Percentiles rank a stretch among this genome's conserved stretches.
Evolutionary conservation across 2,113 vertebrate species (phyloP).

Genomic region (Neoarius graeffei): DNA sequence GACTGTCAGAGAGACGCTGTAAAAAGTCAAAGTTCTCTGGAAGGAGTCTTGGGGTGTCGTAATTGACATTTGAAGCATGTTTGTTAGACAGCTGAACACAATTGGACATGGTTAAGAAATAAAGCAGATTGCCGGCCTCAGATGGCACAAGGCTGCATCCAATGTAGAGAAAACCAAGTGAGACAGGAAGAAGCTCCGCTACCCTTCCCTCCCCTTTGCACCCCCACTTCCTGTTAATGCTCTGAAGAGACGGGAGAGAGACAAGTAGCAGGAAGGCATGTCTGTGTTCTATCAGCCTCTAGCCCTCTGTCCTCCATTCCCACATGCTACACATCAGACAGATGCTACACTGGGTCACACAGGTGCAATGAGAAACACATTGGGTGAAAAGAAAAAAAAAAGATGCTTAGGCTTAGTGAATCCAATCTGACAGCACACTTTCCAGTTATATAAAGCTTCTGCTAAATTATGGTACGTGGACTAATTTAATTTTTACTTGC

Average conservation of each 20-base stretch:
- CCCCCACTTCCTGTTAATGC: conserved; percentile 32
- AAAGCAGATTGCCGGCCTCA: conserved; percentile 67
- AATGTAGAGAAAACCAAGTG: conserved; percentile 60
- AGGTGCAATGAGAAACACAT: conserved; percentile 66
- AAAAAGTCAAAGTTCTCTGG: conserved; percentile 21
- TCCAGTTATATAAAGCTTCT: conserved; percentile 41
- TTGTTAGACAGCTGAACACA: conserved; percentile 74
- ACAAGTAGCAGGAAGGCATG: conserved; percentile 61
- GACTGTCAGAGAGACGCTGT: neutral
- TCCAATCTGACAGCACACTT: conserved; percentile 14
- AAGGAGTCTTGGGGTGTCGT: conserved; percentile 57
- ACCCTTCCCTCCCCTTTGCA: conserved; percentile 29
- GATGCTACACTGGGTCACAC: conserved; percentile 65
- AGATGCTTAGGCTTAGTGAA: conserved; percentile 20
- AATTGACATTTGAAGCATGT: conserved; percentile 73
- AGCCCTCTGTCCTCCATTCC: conserved; percentile 46
- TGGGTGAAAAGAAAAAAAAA: conserved; percentile 55
- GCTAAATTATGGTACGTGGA: conserved; percentile 7
- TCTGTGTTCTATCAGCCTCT: conserved; percentile 53
- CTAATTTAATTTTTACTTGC: neutral
- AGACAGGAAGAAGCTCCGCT: conserved; percentile 67
- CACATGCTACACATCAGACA: conserved; percentile 64
- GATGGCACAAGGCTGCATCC: conserved; percentile 73
- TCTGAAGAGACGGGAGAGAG: conserved; percentile 54
- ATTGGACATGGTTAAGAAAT: conserved; percentile 69